A percentile compares a stretch with the other conserved stretches of the same genome.
Evolutionary conservation across 1,140 invertebrate genomes (phyloP).

Genomic region (Pseudomyrmex cubaensis): DNA sequence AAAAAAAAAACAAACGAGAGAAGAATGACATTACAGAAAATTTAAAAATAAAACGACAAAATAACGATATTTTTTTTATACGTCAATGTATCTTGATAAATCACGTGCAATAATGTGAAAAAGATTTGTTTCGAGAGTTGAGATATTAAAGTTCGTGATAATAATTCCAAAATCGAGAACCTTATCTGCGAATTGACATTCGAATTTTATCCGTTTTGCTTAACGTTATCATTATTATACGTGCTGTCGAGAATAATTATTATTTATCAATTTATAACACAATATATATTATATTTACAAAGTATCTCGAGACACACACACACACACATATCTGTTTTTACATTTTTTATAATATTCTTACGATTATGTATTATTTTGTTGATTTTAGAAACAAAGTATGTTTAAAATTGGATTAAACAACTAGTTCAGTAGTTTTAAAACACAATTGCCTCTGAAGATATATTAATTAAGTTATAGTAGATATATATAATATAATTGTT

Average conservation of each 20-base stretch:
- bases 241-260: neutral
- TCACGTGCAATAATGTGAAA: neutral
- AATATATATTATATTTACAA: neutral
- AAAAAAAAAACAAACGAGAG: too few species aligned
- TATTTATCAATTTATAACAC: neutral
- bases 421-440: too few species aligned
- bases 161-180: neutral
- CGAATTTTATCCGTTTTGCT: neutral
- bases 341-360: neutral
- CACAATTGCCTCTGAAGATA: too few species aligned
- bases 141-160: neutral
- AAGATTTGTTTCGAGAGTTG: neutral
- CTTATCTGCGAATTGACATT: neutral
- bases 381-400: too few species aligned
- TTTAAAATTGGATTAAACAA: too few species aligned
- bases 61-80: conserved; percentile 9
- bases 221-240: conserved; percentile 15
- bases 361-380: neutral
- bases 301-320: neutral
- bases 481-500: too few species aligned
- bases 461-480: too few species aligned
- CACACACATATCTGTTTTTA: neutral
- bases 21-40: too few species aligned
- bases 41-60: neutral
- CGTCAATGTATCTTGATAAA: neutral